Conservation (phyloP, 2,888 invertebrate genomes). For the Drosophila dives region DNA sequence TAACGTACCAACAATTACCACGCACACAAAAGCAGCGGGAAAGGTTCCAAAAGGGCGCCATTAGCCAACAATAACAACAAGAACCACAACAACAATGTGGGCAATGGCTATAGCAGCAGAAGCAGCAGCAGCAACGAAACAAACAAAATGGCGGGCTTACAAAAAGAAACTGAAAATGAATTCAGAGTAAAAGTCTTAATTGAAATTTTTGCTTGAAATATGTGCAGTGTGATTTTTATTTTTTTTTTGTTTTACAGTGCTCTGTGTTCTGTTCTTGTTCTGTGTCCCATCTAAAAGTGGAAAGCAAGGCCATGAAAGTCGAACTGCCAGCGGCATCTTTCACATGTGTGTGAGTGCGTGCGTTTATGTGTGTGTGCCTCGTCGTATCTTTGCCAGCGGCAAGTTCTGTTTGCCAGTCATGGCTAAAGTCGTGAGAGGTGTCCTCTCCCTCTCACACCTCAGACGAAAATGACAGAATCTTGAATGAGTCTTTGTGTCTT, state of each 20-base stretch:
- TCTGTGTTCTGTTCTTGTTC: slow-evolving; percentile 3
- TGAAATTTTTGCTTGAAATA: slow-evolving; percentile 79
- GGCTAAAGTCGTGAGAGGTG: slow-evolving; percentile 62
- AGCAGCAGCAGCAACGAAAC: slow-evolving; percentile 21
- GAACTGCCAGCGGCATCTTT: slow-evolving; percentile 57
- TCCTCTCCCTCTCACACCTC: neutral
- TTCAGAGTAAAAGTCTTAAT: slow-evolving; percentile 79
- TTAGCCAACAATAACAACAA: slow-evolving; percentile 44
- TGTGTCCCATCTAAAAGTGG: slow-evolving; percentile 65
- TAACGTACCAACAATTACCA: slow-evolving; percentile 61
- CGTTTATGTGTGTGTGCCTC: slow-evolving; percentile 17
- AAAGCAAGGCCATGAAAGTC: slow-evolving; percentile 60
- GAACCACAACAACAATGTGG: slow-evolving; percentile 39
- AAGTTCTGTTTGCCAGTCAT: slow-evolving; percentile 68
- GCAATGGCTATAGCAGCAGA: slow-evolving; percentile 21
- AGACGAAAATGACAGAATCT: slow-evolving; percentile 37
- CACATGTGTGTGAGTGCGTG: slow-evolving; percentile 21
- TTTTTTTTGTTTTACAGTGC: neutral
- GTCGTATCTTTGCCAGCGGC: slow-evolving; percentile 59
- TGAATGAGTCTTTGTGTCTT: slow-evolving; percentile 51
- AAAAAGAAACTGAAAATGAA: slow-evolving; percentile 61
- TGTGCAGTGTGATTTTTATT: slow-evolving; percentile 62
- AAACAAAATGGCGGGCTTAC: slow-evolving; percentile 39
- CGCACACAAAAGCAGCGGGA: slow-evolving; percentile 31
- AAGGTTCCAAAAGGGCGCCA: slow-evolving; percentile 44